Percentiles rank a stretch among this genome's conserved stretches.
Conservation (phyloP, 1,140 invertebrate genomes). For the Ctenoplectra terminalis region DNA sequence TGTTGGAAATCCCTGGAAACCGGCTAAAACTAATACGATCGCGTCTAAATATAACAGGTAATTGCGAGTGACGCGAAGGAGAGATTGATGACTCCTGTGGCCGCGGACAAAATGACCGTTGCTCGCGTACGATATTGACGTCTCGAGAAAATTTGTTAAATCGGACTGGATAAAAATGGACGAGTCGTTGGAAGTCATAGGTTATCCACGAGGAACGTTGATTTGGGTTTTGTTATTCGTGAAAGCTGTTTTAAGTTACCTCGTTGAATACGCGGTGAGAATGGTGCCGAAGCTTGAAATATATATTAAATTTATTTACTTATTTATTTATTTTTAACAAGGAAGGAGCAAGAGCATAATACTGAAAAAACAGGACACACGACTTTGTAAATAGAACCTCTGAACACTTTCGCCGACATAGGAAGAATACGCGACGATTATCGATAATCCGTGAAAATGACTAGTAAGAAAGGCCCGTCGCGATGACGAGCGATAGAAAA, state of each 20-base stretch:
- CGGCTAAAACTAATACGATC: constrained; percentile 9
- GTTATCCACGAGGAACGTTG: neutral
- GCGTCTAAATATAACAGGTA: constrained; percentile 7
- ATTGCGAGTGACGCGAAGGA: neutral
- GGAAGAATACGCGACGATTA: neutral
- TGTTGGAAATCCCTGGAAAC: neutral
- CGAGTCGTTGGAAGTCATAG: neutral
- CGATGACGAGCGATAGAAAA: neutral
- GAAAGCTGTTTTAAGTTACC: neutral
- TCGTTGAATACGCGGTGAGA: neutral
- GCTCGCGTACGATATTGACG: neutral
- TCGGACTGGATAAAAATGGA: neutral
- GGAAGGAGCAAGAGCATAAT: neutral
- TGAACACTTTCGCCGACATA: constrained; percentile 16
- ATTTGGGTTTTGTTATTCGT: neutral
- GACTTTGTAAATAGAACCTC: neutral
- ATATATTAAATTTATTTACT: no score
- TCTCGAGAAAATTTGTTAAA: neutral
- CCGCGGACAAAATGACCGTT: neutral
- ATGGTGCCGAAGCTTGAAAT: no score
- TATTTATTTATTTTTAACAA: no score
- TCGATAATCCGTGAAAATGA: constrained; percentile 19
- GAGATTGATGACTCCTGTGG: neutral
- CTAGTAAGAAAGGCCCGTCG: neutral
- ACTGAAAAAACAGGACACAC: constrained; percentile 8